Evolutionary conservation across 2,888 invertebrate genomes (phyloP).

Genomic region (Suillia variegata): DNA sequence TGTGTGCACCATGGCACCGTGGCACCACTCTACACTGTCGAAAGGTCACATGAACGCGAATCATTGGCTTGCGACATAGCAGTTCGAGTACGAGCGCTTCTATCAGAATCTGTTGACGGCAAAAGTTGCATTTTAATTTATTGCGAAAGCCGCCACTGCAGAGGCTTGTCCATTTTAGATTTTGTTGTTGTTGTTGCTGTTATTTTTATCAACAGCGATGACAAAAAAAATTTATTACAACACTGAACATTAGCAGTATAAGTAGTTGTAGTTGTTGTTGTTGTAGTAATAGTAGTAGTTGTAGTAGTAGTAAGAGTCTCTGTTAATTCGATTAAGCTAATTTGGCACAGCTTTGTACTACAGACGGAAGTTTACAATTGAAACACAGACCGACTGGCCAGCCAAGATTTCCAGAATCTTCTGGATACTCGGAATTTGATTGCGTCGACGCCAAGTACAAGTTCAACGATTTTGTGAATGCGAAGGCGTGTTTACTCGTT

Average conservation of each 20-base stretch:
- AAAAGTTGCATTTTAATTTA: background rate
- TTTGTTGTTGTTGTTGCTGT: too few species aligned
- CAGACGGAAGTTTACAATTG: conserved; percentile 37
- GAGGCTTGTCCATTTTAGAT: background rate
- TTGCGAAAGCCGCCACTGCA: background rate
- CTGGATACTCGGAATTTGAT: too few species aligned
- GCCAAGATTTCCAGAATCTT: conserved; percentile 11
- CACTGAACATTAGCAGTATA: background rate
- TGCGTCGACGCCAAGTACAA: conserved; percentile 9
- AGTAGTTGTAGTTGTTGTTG: too few species aligned
- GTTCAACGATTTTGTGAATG: conserved; percentile 12
- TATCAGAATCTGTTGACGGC: background rate
- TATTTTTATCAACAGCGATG: too few species aligned
- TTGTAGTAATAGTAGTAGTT: background rate
- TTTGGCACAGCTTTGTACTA: conserved; percentile 1
- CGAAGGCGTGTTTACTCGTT: background rate
- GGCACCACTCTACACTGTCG: too few species aligned
- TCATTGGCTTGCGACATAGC: too few species aligned
- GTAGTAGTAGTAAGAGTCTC: background rate
- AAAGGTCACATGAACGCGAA: background rate
- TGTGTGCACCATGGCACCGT: too few species aligned
- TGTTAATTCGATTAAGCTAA: conserved; percentile 19
- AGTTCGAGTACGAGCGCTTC: too few species aligned
- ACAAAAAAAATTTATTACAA: background rate
- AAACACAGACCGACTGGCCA: too few species aligned